Base-by-base conservation (phyloP, 2,888 invertebrate species). In the Desoria tigrina region DNA sequence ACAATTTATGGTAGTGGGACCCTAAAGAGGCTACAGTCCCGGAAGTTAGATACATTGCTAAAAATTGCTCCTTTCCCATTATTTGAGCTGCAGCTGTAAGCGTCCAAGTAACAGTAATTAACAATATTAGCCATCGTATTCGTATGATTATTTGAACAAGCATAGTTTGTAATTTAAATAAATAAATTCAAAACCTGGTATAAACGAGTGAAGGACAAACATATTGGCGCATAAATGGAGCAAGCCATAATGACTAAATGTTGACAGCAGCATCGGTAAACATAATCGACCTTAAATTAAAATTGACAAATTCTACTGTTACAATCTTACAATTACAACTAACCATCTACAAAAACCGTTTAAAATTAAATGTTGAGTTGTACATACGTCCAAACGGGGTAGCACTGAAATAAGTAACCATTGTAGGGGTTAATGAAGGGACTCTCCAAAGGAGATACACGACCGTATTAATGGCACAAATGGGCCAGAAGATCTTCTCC, bases 151-250 rank as follows among this genome's bases (percentile, higher is more conserved):
- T n/a, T n/a, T n/a, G n/a, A n/a, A n/a, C n/a, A n/a, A n/a, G n/a
- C n/a, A n/a, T n/a, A n/a, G n/a, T n/a, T n/a, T n/a, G n/a, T n/a
- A n/a, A n/a, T n/a, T n/a, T n/a, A n/a, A n/a, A n/a, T n/a, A n/a
- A n/a, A n/a, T 55, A 39, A 21, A 51, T 51, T n/a, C 6, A 24
- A 55, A 80, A 84, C 84, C 81, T 74, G 84, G 81, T 64, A 84
- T 86, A 78, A 94, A 94, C 79, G 90, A 92, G 80, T 92, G 90
- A 27, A 98, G 83, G 49, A 95, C 97, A 82, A 91, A 96, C 97
- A 99, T 98, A 81, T 99, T 99, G 61, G 90, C 88, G 75, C 88
- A 87, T 66, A 97, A 84, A 82, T 98, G 98, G 71, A 93, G 82
- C 42, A 87, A 81, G 1, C 90, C 90, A 78, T 90, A 89, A 80